Conservation (phyloP, 1,140 invertebrate genomes). For the Drosophila neocordata region DNA sequence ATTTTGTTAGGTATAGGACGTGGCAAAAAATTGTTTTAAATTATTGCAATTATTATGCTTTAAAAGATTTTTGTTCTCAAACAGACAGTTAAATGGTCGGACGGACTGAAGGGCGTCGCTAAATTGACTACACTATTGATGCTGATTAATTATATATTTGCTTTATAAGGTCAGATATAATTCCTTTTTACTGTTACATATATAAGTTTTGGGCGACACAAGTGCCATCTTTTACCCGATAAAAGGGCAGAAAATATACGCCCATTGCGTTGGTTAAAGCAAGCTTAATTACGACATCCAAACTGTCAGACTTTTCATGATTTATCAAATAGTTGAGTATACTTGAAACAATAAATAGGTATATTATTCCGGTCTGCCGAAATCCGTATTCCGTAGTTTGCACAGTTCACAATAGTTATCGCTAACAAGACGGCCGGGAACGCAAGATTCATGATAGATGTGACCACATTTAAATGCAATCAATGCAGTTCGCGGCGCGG, state of each 20-base stretch:
- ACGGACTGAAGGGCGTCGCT: background rate
- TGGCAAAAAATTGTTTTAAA: no score
- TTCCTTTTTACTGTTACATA: no score
- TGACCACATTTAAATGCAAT: constrained; percentile 95
- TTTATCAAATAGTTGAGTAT: background rate
- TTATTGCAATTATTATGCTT: no score
- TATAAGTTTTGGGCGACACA: no score
- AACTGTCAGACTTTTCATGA: constrained; percentile 12
- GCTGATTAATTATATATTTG: no score
- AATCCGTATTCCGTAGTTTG: constrained; percentile 24
- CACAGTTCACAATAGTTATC: constrained; percentile 85
- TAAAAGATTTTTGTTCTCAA: no score
- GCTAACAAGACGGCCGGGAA: constrained; percentile 84
- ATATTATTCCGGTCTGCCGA: constrained; percentile 10
- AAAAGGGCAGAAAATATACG: background rate
- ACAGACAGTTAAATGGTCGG: no score
- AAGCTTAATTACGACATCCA: background rate
- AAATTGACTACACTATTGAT: background rate
- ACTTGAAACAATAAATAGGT: background rate
- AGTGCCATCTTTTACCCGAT: background rate
- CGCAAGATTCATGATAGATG: constrained; percentile 93
- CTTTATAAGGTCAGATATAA: no score
- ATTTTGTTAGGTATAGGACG: no score
- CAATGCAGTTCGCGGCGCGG: constrained; percentile 87
- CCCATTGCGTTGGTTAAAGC: background rate